Evolutionary conservation across 2,113 vertebrate genomes (phyloP).

Genomic region (Scophthalmus maximus): DNA sequence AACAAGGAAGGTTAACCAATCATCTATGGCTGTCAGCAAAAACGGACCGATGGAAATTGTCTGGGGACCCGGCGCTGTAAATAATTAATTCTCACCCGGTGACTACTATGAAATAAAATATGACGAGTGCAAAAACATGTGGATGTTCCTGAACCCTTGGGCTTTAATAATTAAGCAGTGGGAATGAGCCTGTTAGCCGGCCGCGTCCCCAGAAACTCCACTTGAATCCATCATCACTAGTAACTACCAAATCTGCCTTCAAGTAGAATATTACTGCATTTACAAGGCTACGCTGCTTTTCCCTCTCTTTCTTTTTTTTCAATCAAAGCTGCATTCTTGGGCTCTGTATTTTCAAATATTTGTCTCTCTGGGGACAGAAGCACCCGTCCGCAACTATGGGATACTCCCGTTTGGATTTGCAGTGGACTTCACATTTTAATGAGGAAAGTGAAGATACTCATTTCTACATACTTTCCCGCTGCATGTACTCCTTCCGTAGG

Average conservation of each 20-base stretch:
- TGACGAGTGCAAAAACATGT: slow-evolving; percentile 73
- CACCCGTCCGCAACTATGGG: slow-evolving; percentile 42
- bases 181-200: slow-evolving; percentile 80
- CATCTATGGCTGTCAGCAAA: slow-evolving; percentile 49
- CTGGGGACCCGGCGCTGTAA: slow-evolving; percentile 53
- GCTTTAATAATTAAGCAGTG: slow-evolving; percentile 79
- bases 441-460: slow-evolving; percentile 52
- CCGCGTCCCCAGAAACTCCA: slow-evolving; percentile 64
- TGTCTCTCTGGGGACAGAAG: slow-evolving; percentile 25
- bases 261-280: slow-evolving; percentile 64
- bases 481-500: slow-evolving; percentile 32
- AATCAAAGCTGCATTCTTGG: slow-evolving; percentile 34
- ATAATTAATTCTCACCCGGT: slow-evolving; percentile 73
- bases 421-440: slow-evolving; percentile 44
- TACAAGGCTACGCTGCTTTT: not conserved
- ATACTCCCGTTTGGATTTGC: slow-evolving; percentile 46
- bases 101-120: slow-evolving; percentile 76
- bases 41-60: slow-evolving; percentile 49
- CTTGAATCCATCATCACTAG: slow-evolving; percentile 67
- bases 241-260: slow-evolving; percentile 62
- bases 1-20: slow-evolving; percentile 69
- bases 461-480: slow-evolving; percentile 30
- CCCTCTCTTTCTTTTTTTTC: not conserved
- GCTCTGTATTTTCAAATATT: slow-evolving; percentile 41
- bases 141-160: slow-evolving; percentile 64